These are phyloP conservation scores for Heterocephalus glaber DNA, from an alignment of 2,113 vertebrate genomes.

Conservation along the genomic window DNA sequence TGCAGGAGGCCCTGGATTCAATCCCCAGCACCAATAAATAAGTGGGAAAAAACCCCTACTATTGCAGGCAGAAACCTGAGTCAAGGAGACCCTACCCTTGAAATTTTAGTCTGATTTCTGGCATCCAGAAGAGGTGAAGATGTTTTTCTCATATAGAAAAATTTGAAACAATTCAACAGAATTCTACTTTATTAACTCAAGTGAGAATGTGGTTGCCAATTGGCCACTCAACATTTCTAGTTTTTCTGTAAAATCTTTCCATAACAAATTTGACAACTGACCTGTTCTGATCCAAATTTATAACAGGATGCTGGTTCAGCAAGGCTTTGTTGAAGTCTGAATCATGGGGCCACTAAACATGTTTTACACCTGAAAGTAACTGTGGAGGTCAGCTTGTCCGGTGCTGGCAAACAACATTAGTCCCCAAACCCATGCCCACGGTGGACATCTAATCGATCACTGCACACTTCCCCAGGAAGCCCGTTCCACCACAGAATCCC, in stretches of 20 bases:
- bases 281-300: neutral
- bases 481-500: neutral
- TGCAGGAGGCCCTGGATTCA: neutral
- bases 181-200: neutral
- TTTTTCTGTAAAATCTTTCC: slow-evolving; percentile 16
- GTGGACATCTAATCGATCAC: neutral
- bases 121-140: neutral
- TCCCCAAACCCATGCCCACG: neutral
- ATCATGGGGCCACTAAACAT: neutral
- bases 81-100: neutral
- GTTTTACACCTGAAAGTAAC: neutral
- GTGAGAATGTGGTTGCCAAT: neutral
- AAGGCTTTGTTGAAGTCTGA: neutral
- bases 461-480: neutral
- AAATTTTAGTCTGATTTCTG: slow-evolving; percentile 20
- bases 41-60: neutral
- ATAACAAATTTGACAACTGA: neutral
- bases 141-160: neutral
- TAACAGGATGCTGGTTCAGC: neutral
- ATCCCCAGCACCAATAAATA: neutral
- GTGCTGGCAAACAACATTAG: neutral
- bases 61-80: neutral
- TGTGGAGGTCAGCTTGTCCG: neutral
- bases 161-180: neutral
- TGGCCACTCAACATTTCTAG: neutral